Evolutionary conservation across 2,888 invertebrate species (phyloP), one percentile per base, ranked within the genome.

Genomic region (Pharmacophagus antenor): DNA sequence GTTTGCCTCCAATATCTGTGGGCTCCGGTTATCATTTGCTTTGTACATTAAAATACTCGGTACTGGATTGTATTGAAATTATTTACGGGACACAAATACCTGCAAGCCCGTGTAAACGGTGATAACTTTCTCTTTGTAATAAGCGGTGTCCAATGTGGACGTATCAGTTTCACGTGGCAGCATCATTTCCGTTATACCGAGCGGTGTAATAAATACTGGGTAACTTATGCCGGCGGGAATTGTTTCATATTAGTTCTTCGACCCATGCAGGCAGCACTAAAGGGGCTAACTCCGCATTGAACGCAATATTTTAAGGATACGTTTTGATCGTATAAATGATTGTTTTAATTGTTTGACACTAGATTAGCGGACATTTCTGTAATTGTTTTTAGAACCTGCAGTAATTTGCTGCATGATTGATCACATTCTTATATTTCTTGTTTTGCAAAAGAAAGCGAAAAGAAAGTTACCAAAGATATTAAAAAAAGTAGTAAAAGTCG

Each of bases 151-250:
- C 67, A 62, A 55, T 55, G 59, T 50, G 44, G 59, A 55, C 37
- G 54, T 68, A 66, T 73, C 68, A 71, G 70, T 77, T 73, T 72
- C 73, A 76, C 77, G 77, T 78, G 72, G 70, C 70, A 69, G 72
- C 70, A 66, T 73, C 72, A 70, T 71, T 72, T 73, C 70, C 67
- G 67, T 61, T 56, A 57, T 67, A 58, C 37, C 50, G 51, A 53
- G 31, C 50, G 17, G 46, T 53, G 57, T 61, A 41, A 62, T 58
- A 52, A 56, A 55, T 62, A 49, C 50, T 46, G 15, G 27, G 52
- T 58, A 58, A 53, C 52, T 47, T 58, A 58, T 58, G 48, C 46
- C 46, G 46, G n/a, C 37, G 23, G 53, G 46, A 44, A 50, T 37
- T 58, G 37, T 46, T 51, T 46, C 22, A 18, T 18, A 3, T 51